Percentiles rank a stretch among this genome's conserved stretches.
Conservation (phyloP, 2,113 vertebrate species). For the Amphiprion percula region DNA sequence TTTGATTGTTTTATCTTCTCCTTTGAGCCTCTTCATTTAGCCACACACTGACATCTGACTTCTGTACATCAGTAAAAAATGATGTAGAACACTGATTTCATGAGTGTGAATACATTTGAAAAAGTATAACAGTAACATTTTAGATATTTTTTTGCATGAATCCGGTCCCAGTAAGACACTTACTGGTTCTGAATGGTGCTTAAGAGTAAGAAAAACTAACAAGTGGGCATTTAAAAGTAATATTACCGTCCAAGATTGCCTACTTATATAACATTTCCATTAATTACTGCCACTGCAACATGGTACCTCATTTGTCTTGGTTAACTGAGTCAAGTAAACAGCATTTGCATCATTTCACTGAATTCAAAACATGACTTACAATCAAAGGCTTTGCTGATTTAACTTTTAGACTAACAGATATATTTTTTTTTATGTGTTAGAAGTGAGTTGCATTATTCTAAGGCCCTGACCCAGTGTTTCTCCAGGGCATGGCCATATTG, state of each 20-base stretch:
- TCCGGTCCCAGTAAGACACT: no score
- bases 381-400: constrained; percentile 4
- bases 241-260: no score
- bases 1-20: no score
- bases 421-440: constrained; percentile 29
- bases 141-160: no score
- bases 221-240: neutral
- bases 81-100: no score
- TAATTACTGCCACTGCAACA: neutral
- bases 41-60: no score
- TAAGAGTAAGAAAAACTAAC: no score
- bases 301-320: neutral
- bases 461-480: constrained; percentile 40
- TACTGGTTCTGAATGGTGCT: no score
- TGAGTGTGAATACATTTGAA: no score
- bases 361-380: constrained; percentile 9
- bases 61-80: no score
- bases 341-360: neutral
- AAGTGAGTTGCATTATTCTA: constrained; percentile 47
- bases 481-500: constrained; percentile 38
- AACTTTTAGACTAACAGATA: neutral
- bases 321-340: neutral
- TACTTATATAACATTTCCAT: neutral
- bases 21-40: no score
- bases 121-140: no score